Base-by-base conservation (phyloP, 2,113 vertebrate species). In the Dromas ardeola region DNA sequence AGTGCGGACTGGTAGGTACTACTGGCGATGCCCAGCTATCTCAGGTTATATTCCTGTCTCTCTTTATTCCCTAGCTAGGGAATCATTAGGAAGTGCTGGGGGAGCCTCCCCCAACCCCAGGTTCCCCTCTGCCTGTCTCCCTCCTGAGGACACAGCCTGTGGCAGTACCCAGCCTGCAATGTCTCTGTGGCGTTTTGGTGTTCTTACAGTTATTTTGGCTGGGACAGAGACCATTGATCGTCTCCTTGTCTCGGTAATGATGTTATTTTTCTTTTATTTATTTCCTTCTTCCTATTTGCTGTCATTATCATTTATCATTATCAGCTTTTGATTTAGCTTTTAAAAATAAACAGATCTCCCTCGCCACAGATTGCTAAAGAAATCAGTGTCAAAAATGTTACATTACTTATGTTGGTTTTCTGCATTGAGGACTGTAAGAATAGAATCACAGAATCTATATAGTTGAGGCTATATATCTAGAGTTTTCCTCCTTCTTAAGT, bases 91-190 rank as follows among this genome's bases (percentile, higher is more conserved):
- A 85, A 76, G 18, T 56, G 7, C 32, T 79, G 47, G 6, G 6
- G 4, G 47, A 38, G 6, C 43, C 6, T 2, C 6, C 13, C 13
- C 19, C 32, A 21, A 9, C 7, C 12, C 32, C 5, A 3, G 0
- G 1, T 55, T 67, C 7, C 8, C 10, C 14, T 81, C 66, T 90
- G 36, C 15, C 32, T 36, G 1, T 66, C 18, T 56, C 27, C 38
- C 13, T 70, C 11, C 56, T 79, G 47, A 71, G 50, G 52, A 36
- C 0, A 67, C 19, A 59, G 26, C 8, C n/a, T 32, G 16, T 59
- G 50, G 14, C 1, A 2, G 34, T 26, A n/a, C 59, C 21, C n/a
- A 52, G 25, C 13, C 63, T 83, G 32, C 18, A 52, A 5, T 40
- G 14, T 61, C 26, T 47, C 5, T 77, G 20, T 14, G 18, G 38